A percentile compares a stretch with the other conserved stretches of the same genome.
phyloP scores from a whole-genome alignment of 1,140 invertebrate genomes.

The Cydia strobilella region DNA sequence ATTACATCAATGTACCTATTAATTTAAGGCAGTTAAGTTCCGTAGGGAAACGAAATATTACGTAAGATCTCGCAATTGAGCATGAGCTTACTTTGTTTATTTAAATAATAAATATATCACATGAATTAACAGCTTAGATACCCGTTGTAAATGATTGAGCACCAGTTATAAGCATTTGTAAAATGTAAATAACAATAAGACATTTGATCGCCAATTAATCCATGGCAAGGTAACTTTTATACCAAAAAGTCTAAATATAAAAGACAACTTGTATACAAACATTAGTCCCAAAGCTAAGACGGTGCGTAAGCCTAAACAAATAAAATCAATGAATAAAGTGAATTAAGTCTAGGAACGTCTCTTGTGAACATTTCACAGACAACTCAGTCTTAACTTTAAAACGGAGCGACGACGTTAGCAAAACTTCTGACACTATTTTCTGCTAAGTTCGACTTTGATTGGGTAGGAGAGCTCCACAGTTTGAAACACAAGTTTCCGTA shows the following conservation, averaged over 20 bases:
- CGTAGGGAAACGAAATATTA: neutral
- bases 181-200: too few species aligned
- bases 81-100: neutral
- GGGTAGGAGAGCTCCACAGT: slow-evolving; percentile 41
- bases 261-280: neutral
- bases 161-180: too few species aligned
- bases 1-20: slow-evolving; percentile 35
- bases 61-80: neutral
- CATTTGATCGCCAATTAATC: neutral
- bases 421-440: slow-evolving; percentile 66
- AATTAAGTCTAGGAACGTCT: slow-evolving; percentile 40
- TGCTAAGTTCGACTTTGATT: slow-evolving; percentile 54
- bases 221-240: neutral
- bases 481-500: slow-evolving; percentile 21
- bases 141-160: neutral
- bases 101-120: too few species aligned
- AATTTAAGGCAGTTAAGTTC: neutral
- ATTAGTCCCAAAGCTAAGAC: neutral
- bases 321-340: slow-evolving; percentile 36
- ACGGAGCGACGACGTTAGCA: slow-evolving; percentile 40
- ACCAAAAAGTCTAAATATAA: neutral
- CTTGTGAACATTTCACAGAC: slow-evolving; percentile 38
- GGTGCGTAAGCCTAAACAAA: slow-evolving; percentile 1
- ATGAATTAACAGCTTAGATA: too few species aligned
- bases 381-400: slow-evolving; percentile 41